A percentile compares a stretch with the other conserved stretches of the same genome.
Conservation (phyloP, 92 coral and sea anemone genomes). For the Porites cylindrica region DNA sequence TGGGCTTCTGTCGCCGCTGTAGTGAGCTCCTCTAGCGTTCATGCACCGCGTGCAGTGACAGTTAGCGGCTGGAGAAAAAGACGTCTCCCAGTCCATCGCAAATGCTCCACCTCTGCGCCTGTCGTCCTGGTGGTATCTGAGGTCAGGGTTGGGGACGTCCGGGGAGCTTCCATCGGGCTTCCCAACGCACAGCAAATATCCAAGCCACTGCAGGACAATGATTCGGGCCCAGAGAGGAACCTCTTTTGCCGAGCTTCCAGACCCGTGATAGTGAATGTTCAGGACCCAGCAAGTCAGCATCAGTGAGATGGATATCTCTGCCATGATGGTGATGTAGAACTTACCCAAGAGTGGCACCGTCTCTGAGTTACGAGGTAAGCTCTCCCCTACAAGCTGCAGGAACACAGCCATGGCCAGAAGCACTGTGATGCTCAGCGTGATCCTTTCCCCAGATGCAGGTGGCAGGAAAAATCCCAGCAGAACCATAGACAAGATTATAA, state of each 20-base stretch:
- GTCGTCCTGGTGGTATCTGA: conserved; percentile 55
- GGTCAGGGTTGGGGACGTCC: conserved; percentile 62
- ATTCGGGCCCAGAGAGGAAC: conserved; percentile 93
- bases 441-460: conserved; percentile 96
- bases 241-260: conserved; percentile 78
- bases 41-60: conserved; percentile 88
- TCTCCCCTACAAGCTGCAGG: conserved; percentile 92
- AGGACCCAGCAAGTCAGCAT: conserved; percentile 96
- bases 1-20: conserved; percentile 75
- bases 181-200: conserved; percentile 86
- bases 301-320: conserved; percentile 91
- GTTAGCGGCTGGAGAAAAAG: conserved; percentile 85
- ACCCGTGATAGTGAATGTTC: conserved; percentile 91
- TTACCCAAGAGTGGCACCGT: conserved; percentile 92
- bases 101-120: conserved; percentile 68
- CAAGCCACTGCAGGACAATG: conserved; percentile 87
- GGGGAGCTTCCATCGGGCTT: conserved; percentile 71
- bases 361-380: conserved; percentile 97
- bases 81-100: conserved; percentile 73
- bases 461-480: conserved; percentile 96
- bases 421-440: conserved; percentile 94
- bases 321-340: conserved; percentile 97
- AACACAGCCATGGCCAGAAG: conserved; percentile 98
- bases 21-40: conserved; percentile 73
- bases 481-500: conserved; percentile 92